A percentile compares a stretch with the other conserved stretches of the same genome.
These are phyloP conservation scores for Neria commutata DNA, from an alignment of 2,888 invertebrate species.

Conservation along the genomic window DNA sequence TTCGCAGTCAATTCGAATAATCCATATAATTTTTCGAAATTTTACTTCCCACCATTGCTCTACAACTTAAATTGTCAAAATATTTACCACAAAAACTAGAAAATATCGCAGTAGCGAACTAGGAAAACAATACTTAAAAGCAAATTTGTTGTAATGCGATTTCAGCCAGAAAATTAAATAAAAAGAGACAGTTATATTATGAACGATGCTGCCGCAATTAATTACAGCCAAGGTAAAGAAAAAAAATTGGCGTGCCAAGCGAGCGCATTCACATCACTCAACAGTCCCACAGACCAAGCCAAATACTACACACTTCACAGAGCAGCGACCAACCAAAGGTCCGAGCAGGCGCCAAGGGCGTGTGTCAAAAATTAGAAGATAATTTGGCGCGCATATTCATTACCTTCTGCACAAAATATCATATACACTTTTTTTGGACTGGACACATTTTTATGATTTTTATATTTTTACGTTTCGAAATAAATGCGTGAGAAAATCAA, in stretches of 20 bases:
- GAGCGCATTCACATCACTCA: too few relatives aligned
- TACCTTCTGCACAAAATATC: neutral
- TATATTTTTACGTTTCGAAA: neutral
- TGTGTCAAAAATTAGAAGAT: neutral
- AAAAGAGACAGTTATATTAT: too few relatives aligned
- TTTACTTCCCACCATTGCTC: neutral
- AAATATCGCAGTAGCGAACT: neutral
- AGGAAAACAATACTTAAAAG: too few relatives aligned
- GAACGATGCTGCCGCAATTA: neutral
- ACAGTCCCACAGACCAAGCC: too few relatives aligned
- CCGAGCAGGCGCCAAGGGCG: neutral
- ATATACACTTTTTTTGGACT: neutral
- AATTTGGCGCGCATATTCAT: neutral
- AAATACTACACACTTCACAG: too few relatives aligned
- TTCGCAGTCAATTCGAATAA: too few relatives aligned
- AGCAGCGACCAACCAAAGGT: neutral
- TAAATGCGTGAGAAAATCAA: neutral
- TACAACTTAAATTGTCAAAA: neutral
- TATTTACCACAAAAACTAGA: neutral
- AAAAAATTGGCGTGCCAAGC: neutral
- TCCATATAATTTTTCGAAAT: neutral
- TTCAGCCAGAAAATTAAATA: neutral
- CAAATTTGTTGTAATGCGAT: too few relatives aligned
- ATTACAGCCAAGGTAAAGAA: neutral
- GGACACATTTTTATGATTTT: neutral